Base-by-base conservation (phyloP, 2,797 vertebrate genomes). In the Rhinogobio ventralis region DNA sequence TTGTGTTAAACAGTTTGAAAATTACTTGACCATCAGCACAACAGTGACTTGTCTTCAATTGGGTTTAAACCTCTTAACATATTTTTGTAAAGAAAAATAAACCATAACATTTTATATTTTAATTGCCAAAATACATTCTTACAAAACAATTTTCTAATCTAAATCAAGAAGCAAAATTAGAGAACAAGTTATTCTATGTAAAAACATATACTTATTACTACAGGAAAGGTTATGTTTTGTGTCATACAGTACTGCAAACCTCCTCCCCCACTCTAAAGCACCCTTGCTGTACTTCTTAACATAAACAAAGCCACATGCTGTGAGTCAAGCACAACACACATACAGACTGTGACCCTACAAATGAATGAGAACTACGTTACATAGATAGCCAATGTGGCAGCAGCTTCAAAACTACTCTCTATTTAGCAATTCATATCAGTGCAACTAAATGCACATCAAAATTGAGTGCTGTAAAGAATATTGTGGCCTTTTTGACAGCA, bases 251-350 rank as follows among this genome's bases (percentile, higher is more conserved):
- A 28, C 19, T 6, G 67, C 23, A 67, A n/a, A 53, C 33, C 67
- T 79, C 72, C 42, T 73, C 45, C 42, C 80, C 66, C 66, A 15
- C 45, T 30, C 55, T 7, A 30, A 82, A 71, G 7, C 19, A 51
- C 14, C 60, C 15, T 49, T 64, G 46, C 53, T 78, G 55, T 78
- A 78, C 25, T 46, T 49, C 42, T 87, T 87, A 57, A 68, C 51
- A 53, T 83, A 80, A 67, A 83, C 62, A 75, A 86, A 81, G 53
- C 39, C 23, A 46, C 39, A 62, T 60, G 53, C 13, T 69, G 25
- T 78, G 55, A 53, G 10, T 55, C 78, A 64, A 42, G 76, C 42
- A 71, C 68, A 83, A 60, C n/a, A 25, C 67, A 81, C 25, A 36
- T 19, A 66, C 62, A 76, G 23, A 45, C 77, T 68, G 14, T 45